phyloP scores from a whole-genome alignment of 2,113 vertebrate genomes.

The Gallinago jamesoni region DNA sequence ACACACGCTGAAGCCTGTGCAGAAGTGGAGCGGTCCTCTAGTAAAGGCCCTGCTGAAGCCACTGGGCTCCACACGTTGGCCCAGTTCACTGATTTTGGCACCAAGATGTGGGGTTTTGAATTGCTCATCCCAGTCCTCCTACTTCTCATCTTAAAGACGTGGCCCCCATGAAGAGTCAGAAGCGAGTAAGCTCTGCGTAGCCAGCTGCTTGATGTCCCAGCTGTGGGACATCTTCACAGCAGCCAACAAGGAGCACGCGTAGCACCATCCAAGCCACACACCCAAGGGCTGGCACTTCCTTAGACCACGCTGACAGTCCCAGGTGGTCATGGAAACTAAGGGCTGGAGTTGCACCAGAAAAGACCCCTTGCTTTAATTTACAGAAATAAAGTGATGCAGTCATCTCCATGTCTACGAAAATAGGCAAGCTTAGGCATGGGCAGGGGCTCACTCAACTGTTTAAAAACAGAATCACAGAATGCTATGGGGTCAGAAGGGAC shows the following conservation, averaged over 20 bases:
- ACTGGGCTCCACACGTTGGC: neutral
- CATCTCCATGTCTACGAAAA: neutral
- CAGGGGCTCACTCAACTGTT: neutral
- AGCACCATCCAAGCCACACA: neutral
- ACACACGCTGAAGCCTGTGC: neutral
- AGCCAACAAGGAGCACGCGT: accelerated
- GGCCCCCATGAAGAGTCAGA: neutral
- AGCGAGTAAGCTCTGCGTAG: neutral
- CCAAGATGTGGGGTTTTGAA: neutral
- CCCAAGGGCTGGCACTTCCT: neutral
- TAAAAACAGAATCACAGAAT: neutral
- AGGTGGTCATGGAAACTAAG: neutral
- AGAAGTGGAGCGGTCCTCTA: neutral
- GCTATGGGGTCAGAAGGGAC: too few species aligned
- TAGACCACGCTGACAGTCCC: too few species aligned
- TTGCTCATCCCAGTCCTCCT: neutral
- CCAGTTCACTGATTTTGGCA: neutral
- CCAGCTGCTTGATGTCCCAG: neutral
- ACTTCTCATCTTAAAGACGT: neutral
- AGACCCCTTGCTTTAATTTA: neutral
- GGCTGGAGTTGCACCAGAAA: neutral
- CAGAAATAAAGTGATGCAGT: neutral
- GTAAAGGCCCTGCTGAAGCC: neutral
- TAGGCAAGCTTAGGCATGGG: neutral
- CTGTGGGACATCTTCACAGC: neutral